phyloP scores from a whole-genome alignment of 2,797 vertebrate species.

The Sternarchorhynchus goeldii region DNA sequence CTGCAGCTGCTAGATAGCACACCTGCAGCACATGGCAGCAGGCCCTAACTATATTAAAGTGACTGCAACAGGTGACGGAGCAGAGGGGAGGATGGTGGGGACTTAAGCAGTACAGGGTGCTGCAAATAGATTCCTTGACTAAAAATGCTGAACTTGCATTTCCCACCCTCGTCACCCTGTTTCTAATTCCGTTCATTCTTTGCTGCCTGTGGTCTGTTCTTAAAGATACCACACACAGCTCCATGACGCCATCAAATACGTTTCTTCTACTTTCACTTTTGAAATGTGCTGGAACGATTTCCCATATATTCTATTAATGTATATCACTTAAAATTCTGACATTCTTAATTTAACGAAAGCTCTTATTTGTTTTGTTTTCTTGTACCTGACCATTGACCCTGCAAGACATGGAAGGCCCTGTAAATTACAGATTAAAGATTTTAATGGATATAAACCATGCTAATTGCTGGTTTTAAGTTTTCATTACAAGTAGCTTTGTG shows the following conservation, averaged over 20 bases:
- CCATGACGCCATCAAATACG: not conserved
- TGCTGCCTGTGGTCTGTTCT: conserved; percentile 2
- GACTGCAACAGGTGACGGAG: conserved; percentile 49
- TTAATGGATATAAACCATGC: too few species aligned
- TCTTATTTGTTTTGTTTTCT: too few species aligned
- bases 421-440: too few species aligned
- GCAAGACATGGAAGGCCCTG: too few species aligned
- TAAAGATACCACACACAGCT: not conserved
- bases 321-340: not conserved
- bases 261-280: not conserved
- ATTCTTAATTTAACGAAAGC: too few species aligned
- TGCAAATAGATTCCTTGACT: conserved; percentile 34
- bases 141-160: conserved; percentile 40
- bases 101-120: conserved; percentile 24
- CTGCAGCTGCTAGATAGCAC: conserved; percentile 16
- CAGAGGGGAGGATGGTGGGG: conserved; percentile 21
- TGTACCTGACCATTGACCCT: too few species aligned
- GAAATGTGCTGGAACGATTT: not conserved
- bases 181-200: conserved; percentile 7
- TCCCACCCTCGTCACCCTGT: not conserved
- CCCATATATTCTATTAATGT: not conserved
- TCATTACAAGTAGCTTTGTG: too few species aligned
- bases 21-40: conserved; percentile 8
- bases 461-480: too few species aligned
- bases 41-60: conserved; percentile 4